A percentile compares a stretch with the other conserved stretches of the same genome.
Evolutionary conservation across 2,113 vertebrate genomes (phyloP).

Genomic region (Ammodramus savannarum): DNA sequence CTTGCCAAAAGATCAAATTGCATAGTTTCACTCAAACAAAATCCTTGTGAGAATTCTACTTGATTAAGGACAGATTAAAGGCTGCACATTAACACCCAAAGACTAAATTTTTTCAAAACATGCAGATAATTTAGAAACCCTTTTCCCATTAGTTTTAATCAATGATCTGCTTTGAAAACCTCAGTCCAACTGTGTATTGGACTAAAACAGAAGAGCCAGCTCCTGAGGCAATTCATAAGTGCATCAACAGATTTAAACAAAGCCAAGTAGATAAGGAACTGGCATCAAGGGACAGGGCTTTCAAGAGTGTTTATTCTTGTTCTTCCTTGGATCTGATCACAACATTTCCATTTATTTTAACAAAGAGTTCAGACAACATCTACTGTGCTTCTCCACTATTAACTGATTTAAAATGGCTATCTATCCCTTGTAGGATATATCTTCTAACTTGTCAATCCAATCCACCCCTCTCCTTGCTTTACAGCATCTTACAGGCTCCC

Average conservation of each 20-base stretch:
- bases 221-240: not conserved
- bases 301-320: not conserved
- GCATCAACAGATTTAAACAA: not conserved
- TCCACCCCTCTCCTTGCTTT: not conserved
- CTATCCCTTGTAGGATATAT: not conserved
- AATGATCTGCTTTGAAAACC: not conserved
- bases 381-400: not conserved
- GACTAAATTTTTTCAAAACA: not conserved
- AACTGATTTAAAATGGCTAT: not conserved
- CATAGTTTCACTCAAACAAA: not conserved
- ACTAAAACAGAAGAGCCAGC: not conserved
- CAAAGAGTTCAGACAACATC: not conserved
- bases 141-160: not conserved
- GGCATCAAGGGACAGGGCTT: not conserved
- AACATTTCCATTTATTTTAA: not conserved
- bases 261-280: not conserved
- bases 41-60: not conserved
- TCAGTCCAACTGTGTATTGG: not conserved
- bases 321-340: not conserved
- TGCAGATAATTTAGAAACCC: not conserved
- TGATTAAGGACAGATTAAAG: not conserved
- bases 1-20: not conserved
- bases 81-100: not conserved
- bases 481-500: not conserved
- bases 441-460: not conserved